phyloP scores from a whole-genome alignment of 2,888 invertebrate genomes.

The Scaeva pyrastri region DNA sequence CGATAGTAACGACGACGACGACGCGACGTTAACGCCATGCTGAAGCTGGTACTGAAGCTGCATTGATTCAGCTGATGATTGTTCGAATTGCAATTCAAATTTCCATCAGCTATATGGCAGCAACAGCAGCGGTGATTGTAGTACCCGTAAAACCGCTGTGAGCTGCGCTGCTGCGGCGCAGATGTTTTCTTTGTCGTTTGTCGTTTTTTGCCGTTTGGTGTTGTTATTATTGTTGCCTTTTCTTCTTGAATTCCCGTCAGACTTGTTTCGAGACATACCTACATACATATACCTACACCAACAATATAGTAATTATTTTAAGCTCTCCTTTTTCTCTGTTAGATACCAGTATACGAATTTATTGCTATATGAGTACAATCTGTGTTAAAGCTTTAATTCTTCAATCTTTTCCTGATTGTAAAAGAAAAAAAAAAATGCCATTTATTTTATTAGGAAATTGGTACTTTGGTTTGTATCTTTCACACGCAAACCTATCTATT shows the following conservation, averaged over 20 bases:
- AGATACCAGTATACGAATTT: background rate
- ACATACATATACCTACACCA: too few relatives aligned
- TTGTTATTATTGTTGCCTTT: slow-evolving; percentile 4
- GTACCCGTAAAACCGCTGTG: too few relatives aligned
- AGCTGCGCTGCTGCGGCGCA: slow-evolving; percentile 23
- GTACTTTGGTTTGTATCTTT: background rate
- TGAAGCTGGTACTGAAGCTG: background rate
- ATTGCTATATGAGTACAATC: background rate
- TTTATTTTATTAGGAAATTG: background rate
- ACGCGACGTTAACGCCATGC: background rate
- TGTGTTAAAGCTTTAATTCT: background rate
- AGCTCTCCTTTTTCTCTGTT: background rate
- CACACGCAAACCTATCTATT: background rate
- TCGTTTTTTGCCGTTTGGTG: background rate
- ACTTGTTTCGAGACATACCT: slow-evolving; percentile 50
- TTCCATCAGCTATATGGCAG: background rate
- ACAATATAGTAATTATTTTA: slow-evolving; percentile 21
- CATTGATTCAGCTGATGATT: background rate
- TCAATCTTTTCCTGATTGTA: slow-evolving; percentile 1
- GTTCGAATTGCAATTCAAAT: slow-evolving; percentile 43
- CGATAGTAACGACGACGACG: too few relatives aligned
- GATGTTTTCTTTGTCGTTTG: slow-evolving; percentile 27
- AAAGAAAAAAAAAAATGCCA: background rate
- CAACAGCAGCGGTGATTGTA: background rate
- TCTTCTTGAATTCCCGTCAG: slow-evolving; percentile 41